Conservation (phyloP, 2,888 invertebrate species). For the Latrodectus hesperus region DNA sequence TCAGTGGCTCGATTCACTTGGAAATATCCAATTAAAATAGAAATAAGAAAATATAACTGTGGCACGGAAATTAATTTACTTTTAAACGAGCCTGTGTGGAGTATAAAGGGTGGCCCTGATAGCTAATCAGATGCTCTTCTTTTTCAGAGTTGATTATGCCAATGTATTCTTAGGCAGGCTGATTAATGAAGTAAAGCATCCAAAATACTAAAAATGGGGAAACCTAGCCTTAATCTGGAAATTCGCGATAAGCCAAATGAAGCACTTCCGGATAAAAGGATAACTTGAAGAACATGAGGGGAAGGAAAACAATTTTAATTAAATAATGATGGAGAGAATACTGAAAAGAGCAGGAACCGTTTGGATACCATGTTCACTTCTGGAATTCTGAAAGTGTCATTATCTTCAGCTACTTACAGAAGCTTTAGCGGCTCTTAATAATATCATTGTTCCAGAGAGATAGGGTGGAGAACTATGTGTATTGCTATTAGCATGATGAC, state of each 20-base stretch:
- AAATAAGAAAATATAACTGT: conserved; percentile 40
- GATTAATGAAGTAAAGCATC: conserved; percentile 45
- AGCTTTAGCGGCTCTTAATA: not conserved
- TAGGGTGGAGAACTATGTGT: too few relatives aligned
- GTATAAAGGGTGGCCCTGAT: conserved; percentile 26
- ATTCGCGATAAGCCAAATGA: conserved; percentile 66
- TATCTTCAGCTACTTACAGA: not conserved
- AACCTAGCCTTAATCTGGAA: conserved; percentile 59
- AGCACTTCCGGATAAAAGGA: conserved; percentile 56
- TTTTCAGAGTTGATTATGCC: conserved; percentile 36
- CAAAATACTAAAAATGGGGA: conserved; percentile 17
- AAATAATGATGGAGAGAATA: conserved; percentile 31
- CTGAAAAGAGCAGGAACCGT: not conserved
- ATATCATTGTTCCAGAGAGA: not conserved
- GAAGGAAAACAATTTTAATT: conserved; percentile 62
- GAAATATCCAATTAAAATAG: conserved; percentile 44
- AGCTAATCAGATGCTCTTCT: conserved; percentile 60
- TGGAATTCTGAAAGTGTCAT: not conserved
- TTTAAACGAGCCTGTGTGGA: conserved; percentile 28
- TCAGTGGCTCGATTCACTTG: not conserved
- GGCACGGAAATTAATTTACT: conserved; percentile 54
- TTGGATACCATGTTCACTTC: not conserved
- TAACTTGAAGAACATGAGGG: conserved; percentile 33
- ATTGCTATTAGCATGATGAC: too few relatives aligned
- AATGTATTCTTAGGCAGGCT: not conserved